Evolutionary conservation across 2,888 invertebrate genomes (phyloP).

Genomic region (Drosophila picticornis): DNA sequence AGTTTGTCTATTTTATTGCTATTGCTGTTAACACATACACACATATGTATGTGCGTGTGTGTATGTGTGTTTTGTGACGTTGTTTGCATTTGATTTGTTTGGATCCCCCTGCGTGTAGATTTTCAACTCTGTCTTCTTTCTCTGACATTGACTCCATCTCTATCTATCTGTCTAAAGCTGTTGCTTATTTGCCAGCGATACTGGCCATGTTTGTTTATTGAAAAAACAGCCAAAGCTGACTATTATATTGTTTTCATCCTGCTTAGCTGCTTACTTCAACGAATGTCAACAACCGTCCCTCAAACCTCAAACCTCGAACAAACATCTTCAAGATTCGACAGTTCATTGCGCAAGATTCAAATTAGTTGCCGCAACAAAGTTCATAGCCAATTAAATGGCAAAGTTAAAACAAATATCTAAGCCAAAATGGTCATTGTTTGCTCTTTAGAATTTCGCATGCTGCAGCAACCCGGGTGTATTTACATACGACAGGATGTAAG

Average conservation of each 20-base stretch:
- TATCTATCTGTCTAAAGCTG: conserved; percentile 10
- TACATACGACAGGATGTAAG: conserved; percentile 1
- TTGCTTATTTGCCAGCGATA: conserved; percentile 66
- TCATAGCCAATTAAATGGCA: conserved; percentile 45
- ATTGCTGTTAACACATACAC: conserved; percentile 25
- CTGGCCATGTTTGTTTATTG: conserved; percentile 68
- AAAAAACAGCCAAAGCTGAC: conserved; percentile 55
- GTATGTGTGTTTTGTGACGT: conserved; percentile 21
- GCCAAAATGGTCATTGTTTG: conserved; percentile 29
- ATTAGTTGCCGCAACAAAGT: conserved; percentile 45
- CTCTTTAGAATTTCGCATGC: conserved; percentile 23
- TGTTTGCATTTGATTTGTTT: conserved; percentile 77
- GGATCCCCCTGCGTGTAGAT: conserved; percentile 52
- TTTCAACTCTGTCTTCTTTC: conserved; percentile 21
- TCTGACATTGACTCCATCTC: conserved; percentile 7
- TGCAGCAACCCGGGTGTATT: conserved; percentile 38
- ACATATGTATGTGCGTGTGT: not conserved
- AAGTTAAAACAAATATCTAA: conserved; percentile 18
- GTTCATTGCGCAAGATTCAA: conserved; percentile 2
- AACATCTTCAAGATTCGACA: conserved; percentile 1
- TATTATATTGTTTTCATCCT: conserved; percentile 31
- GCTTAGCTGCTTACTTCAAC: conserved; percentile 27
- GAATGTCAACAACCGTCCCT: conserved; percentile 1
- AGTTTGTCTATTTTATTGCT: conserved; percentile 26
- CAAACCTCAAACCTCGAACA: not conserved